phyloP scores from a whole-genome alignment of 2,888 invertebrate species.

The Orchestes rusci region DNA sequence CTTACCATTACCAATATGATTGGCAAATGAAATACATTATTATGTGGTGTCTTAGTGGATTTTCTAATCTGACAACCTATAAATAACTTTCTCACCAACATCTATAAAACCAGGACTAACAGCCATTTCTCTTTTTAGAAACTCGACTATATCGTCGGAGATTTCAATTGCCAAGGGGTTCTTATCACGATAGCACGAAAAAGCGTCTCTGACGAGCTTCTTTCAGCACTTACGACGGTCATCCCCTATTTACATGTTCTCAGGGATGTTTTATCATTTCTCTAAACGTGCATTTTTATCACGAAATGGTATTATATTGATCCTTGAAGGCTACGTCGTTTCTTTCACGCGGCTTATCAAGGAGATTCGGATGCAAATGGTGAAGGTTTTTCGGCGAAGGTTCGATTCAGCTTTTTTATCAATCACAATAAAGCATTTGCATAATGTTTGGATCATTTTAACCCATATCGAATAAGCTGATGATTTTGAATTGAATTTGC shows the following conservation, averaged over 20 bases:
- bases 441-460: too few species aligned
- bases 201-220: constrained; percentile 29
- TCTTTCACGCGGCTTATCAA: constrained; percentile 5
- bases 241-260: constrained; percentile 35
- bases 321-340: constrained; percentile 14
- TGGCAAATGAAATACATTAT: not conserved
- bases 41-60: not conserved
- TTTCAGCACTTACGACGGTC: constrained; percentile 31
- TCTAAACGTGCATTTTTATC: constrained; percentile 16
- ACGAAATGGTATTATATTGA: constrained; percentile 16
- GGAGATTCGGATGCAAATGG: too few species aligned
- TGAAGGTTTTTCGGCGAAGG: too few species aligned
- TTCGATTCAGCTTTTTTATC: too few species aligned
- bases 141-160: constrained; percentile 39
- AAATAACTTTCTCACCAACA: too few species aligned
- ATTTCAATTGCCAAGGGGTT: constrained; percentile 35
- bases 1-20: not conserved
- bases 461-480: too few species aligned
- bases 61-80: too few species aligned
- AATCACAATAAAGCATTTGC: too few species aligned
- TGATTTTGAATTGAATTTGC: too few species aligned
- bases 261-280: constrained; percentile 22
- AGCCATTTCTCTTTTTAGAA: too few species aligned
- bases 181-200: constrained; percentile 34
- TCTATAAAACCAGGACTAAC: too few species aligned